These are phyloP conservation scores for Aphaenogaster rudis DNA, from an alignment of 1,140 invertebrate species.

Conservation along the genomic window DNA sequence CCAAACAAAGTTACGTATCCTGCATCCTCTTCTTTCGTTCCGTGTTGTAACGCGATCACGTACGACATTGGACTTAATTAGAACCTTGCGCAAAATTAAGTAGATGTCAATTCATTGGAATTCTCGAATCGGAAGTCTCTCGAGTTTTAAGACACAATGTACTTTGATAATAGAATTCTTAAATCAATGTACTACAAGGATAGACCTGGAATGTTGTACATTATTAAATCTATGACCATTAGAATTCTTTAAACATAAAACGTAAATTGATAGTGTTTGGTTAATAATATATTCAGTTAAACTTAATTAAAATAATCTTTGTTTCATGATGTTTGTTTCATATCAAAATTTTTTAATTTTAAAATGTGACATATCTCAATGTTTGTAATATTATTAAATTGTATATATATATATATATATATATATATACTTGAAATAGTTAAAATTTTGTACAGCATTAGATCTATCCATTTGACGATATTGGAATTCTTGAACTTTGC, in stretches of 20 bases:
- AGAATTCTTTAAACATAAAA: neutral
- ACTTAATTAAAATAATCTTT: constrained; percentile 12
- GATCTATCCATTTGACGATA: neutral
- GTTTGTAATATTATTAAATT: constrained; percentile 6
- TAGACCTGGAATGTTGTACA: neutral
- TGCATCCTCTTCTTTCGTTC: neutral
- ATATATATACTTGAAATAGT: neutral
- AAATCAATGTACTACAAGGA: neutral
- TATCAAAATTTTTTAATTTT: constrained; percentile 6
- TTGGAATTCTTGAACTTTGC: neutral
- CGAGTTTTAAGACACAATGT: neutral
- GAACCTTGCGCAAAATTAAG: neutral
- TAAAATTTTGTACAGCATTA: neutral
- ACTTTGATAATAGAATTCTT: neutral
- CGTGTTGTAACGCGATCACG: constrained; percentile 28
- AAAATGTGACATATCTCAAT: neutral
- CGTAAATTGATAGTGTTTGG: neutral
- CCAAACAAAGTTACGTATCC: constrained; percentile 52
- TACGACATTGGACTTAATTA: constrained; percentile 35
- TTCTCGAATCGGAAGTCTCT: neutral
- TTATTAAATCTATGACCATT: neutral
- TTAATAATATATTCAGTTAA: neutral
- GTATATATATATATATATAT: too few relatives aligned
- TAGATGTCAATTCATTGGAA: neutral
- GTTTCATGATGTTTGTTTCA: neutral